Percentiles rank a stretch among this genome's conserved stretches.
Evolutionary conservation across 1,140 invertebrate species (phyloP).

Genomic region (Phenacoccus solenopsis): DNA sequence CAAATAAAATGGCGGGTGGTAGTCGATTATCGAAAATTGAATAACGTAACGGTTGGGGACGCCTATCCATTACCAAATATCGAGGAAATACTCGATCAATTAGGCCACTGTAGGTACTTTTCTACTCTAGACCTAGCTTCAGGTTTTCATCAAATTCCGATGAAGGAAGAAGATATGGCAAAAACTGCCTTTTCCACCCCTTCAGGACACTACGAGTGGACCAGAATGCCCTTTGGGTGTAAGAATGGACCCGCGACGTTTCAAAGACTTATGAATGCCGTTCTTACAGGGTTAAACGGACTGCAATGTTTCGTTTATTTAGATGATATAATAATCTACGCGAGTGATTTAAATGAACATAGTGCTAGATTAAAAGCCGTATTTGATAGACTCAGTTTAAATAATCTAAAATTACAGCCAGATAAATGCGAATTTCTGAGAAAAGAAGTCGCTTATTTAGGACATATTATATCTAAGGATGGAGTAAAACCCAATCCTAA

Average conservation of each 20-base stretch:
- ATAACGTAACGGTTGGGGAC: slow-evolving; percentile 35
- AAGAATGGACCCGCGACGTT: slow-evolving; percentile 24
- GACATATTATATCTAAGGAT: slow-evolving; percentile 29
- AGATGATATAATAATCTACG: slow-evolving; percentile 30
- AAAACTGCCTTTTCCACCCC: slow-evolving; percentile 29
- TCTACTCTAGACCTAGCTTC: slow-evolving; percentile 35
- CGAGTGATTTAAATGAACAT: slow-evolving; percentile 24
- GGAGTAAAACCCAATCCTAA: slow-evolving; percentile 31
- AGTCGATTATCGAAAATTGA: slow-evolving; percentile 34
- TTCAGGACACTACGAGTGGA: slow-evolving; percentile 23
- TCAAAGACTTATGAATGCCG: slow-evolving; percentile 25
- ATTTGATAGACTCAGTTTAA: slow-evolving; percentile 25
- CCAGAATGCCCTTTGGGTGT: slow-evolving; percentile 27
- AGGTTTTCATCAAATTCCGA: slow-evolving; percentile 34
- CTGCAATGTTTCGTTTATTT: slow-evolving; percentile 22
- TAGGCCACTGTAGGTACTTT: slow-evolving; percentile 37
- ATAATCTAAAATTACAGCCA: slow-evolving; percentile 27
- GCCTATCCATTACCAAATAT: slow-evolving; percentile 41
- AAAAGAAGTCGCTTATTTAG: slow-evolving; percentile 29
- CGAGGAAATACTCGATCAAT: slow-evolving; percentile 35
- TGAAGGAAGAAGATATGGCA: slow-evolving; percentile 27
- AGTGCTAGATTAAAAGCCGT: slow-evolving; percentile 25
- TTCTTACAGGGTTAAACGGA: slow-evolving; percentile 24
- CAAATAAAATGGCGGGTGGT: slow-evolving; percentile 24
- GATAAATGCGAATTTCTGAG: slow-evolving; percentile 31